These are phyloP conservation scores for Drosophila cracens DNA, from an alignment of 2,888 invertebrate genomes.

Conservation along the genomic window DNA sequence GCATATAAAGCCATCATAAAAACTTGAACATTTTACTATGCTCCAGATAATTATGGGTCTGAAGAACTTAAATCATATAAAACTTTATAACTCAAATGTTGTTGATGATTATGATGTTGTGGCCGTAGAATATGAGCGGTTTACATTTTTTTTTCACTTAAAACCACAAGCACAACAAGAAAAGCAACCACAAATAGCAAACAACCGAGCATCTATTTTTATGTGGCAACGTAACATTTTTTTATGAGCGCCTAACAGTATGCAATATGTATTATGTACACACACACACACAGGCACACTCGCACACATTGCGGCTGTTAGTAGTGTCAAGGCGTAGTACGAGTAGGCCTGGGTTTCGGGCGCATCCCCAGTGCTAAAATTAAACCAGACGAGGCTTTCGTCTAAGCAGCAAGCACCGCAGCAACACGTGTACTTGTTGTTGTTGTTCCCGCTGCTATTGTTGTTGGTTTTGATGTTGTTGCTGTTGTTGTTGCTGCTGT, in stretches of 20 bases:
- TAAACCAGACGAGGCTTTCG: slow-evolving; percentile 73
- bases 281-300: slow-evolving; percentile 6
- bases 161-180: slow-evolving; percentile 35
- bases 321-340: slow-evolving; percentile 65
- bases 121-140: slow-evolving; percentile 55
- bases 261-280: slow-evolving; percentile 65
- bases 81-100: slow-evolving; percentile 72
- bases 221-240: slow-evolving; percentile 68
- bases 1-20: slow-evolving; percentile 30
- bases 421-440: slow-evolving; percentile 62
- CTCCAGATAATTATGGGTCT: slow-evolving; percentile 47
- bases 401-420: slow-evolving; percentile 55
- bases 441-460: slow-evolving; percentile 35
- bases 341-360: slow-evolving; percentile 29
- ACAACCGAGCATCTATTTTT: slow-evolving; percentile 65
- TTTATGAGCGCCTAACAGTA: slow-evolving; percentile 75
- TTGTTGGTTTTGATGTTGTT: slow-evolving; percentile 35
- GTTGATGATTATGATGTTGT: slow-evolving; percentile 63
- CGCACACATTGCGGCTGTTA: slow-evolving; percentile 33
- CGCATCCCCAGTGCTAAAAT: slow-evolving; percentile 66
- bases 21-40: slow-evolving; percentile 40
- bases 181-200: slow-evolving; percentile 26
- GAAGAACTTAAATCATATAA: slow-evolving; percentile 68
- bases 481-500: slow-evolving; percentile 44
- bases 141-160: slow-evolving; percentile 34